Evolutionary conservation across 2,113 vertebrate genomes (phyloP).

Genomic region (Dermatemys mawii): DNA sequence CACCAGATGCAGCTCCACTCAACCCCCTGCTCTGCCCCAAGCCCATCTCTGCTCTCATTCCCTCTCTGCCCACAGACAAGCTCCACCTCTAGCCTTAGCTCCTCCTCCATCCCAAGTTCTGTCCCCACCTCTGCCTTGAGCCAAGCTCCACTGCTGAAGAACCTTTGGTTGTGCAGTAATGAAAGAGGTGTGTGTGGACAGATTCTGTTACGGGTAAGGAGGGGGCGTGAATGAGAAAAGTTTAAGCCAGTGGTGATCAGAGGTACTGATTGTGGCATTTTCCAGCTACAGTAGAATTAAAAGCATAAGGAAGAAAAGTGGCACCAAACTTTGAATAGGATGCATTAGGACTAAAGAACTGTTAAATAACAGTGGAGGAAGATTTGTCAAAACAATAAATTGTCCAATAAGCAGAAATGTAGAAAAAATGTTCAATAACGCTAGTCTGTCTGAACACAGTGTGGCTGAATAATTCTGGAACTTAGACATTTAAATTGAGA

Average conservation of each 20-base stretch:
- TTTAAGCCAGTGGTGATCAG: not conserved
- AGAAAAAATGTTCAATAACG: conserved; percentile 53
- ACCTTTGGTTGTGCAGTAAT: not conserved
- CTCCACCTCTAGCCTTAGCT: no score
- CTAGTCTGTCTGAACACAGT: conserved; percentile 5
- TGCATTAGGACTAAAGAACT: conserved; percentile 46
- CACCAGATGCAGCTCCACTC: rapidly evolving
- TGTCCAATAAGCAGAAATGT: conserved; percentile 21
- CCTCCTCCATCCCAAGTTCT: not conserved
- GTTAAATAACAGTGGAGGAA: conserved; percentile 49
- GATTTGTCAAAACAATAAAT: conserved; percentile 41
- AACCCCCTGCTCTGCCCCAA: no score
- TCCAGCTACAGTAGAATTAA: not conserved
- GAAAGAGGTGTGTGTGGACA: not conserved
- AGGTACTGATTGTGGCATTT: not conserved
- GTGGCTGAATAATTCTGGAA: conserved; percentile 62
- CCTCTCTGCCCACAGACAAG: no score
- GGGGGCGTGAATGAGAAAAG: no score
- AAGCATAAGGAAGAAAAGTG: conserved; percentile 1
- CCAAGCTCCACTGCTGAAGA: not conserved
- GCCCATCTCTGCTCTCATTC: no score
- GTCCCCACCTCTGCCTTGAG: not conserved
- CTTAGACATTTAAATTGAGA: conserved; percentile 52
- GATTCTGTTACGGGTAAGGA: not conserved
- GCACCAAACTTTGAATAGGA: conserved; percentile 41